Base-by-base conservation (phyloP, 2,113 vertebrate genomes). In the Todiramphus chloris region DNA sequence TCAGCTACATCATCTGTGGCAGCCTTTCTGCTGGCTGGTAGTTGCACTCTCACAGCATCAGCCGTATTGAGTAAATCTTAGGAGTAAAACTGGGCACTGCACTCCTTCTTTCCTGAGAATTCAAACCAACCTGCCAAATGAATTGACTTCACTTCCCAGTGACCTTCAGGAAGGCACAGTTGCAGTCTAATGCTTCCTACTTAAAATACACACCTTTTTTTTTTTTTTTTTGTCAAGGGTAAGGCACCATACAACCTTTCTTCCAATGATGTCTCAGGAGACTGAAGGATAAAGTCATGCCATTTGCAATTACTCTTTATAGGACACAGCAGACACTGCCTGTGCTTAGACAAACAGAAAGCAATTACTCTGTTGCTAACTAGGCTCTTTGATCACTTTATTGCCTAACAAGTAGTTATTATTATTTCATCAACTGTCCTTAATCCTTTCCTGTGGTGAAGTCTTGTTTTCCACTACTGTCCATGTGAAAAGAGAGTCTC, bases 301-400 rank as follows among this genome's bases (percentile, higher is more conserved):
- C 37, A 64, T 44, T 83, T 68, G 24, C 20, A 72, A 58, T 87
- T 87, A 66, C 50, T 59, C n/a, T 50, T 91, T 31, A n/a, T 16
- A 80, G 31, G 41, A 69, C 25, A 73, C 19, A 80, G 35, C 30
- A 93, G 62, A 62, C 21, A 58, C 13, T 83, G 50, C 10, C 41
- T 69, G 37, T 72, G 70, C 63, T 80, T 76, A 74, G 58, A 46
- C 37, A 88, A 91, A 70, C 30, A 87, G 70, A 87, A 95, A 70
- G 33, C 24, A 91, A 68, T 84, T 72, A 51, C 13, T 85, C 21
- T 62, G 5, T 53, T 58, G 9, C 24, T 76, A 89, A 82, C 10
- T 62, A 83, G 37, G 10, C 13, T 13, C 7, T 95, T 76, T 62
- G 48, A 69, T 73, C 44, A 69, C 25, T 64, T 87, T 53, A 30